Evolutionary conservation across 2,113 vertebrate genomes (phyloP).

Genomic region (Thunnus maccoyii): DNA sequence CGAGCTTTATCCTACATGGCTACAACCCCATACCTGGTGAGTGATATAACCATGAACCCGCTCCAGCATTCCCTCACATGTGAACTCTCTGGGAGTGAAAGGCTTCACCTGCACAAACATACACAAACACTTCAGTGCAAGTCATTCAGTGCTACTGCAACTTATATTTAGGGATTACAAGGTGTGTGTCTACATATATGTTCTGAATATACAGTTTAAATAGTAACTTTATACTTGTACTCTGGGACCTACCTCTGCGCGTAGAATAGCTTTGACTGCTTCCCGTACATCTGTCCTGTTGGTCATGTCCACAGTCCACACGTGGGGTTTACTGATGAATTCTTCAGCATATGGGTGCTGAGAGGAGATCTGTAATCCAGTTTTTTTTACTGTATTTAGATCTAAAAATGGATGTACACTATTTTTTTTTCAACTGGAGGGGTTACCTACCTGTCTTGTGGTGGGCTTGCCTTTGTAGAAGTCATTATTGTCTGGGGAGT

Average conservation of each 20-base stretch:
- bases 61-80: conserved; percentile 81
- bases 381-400: not conserved
- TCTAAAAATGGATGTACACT: not conserved
- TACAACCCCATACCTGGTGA: conserved; percentile 74
- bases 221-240: not conserved
- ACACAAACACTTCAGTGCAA: conserved; percentile 1
- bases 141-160: not conserved
- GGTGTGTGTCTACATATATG: not conserved
- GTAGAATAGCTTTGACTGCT: conserved; percentile 73
- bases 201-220: not conserved
- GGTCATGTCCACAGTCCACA: conserved; percentile 80
- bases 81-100: conserved; percentile 80
- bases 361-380: conserved; percentile 73
- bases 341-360: conserved; percentile 83
- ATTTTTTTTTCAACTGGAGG: not conserved
- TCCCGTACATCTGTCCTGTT: conserved; percentile 74
- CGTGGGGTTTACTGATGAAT: conserved; percentile 80
- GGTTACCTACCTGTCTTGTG: conserved; percentile 71
- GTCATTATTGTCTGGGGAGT: conserved; percentile 76
- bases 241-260: conserved; percentile 62
- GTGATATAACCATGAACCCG: conserved; percentile 77
- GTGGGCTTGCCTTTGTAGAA: conserved; percentile 85
- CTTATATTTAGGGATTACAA: not conserved
- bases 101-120: conserved; percentile 77
- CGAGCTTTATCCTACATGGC: not conserved